Evolutionary conservation across 1,140 invertebrate species (phyloP).

Genomic region (Drosophila leontia): DNA sequence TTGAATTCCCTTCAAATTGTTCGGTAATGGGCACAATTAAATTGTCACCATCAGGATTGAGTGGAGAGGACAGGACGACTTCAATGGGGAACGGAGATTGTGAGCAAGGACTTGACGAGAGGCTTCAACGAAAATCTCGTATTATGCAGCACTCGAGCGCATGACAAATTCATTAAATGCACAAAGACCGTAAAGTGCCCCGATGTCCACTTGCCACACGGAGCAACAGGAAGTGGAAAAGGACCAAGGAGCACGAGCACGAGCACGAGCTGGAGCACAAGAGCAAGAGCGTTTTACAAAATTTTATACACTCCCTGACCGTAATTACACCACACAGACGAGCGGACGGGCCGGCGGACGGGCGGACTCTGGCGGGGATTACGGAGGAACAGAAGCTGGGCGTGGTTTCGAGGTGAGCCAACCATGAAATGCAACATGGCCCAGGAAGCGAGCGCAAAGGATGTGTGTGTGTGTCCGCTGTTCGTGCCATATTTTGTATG

Average conservation of each 20-base stretch:
- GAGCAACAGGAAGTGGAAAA: constrained; percentile 17
- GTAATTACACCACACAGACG: constrained; percentile 73
- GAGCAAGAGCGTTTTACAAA: constrained; percentile 61
- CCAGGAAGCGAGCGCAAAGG: constrained; percentile 21
- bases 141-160: constrained; percentile 65
- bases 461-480: constrained; percentile 19
- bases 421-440: constrained; percentile 65
- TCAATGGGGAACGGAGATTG: constrained; percentile 12
- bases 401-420: constrained; percentile 57
- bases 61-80: constrained; percentile 11
- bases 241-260: constrained; percentile 6
- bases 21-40: constrained; percentile 75
- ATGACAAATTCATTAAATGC: constrained; percentile 78
- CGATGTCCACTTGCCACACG: constrained; percentile 23
- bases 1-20: constrained; percentile 78
- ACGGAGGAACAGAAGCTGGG: constrained; percentile 30
- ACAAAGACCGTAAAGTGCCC: constrained; percentile 72
- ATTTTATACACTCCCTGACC: constrained; percentile 73
- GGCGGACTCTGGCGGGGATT: constrained; percentile 7
- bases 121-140: constrained; percentile 58
- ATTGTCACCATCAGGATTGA: constrained; percentile 67
- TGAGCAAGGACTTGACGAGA: constrained; percentile 14
- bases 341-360: not conserved
- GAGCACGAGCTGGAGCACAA: not conserved
- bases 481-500: constrained; percentile 33